Percentiles rank a stretch among this genome's conserved stretches.
phyloP scores from a whole-genome alignment of 2,113 vertebrate species.

The Brachirus orientalis region DNA sequence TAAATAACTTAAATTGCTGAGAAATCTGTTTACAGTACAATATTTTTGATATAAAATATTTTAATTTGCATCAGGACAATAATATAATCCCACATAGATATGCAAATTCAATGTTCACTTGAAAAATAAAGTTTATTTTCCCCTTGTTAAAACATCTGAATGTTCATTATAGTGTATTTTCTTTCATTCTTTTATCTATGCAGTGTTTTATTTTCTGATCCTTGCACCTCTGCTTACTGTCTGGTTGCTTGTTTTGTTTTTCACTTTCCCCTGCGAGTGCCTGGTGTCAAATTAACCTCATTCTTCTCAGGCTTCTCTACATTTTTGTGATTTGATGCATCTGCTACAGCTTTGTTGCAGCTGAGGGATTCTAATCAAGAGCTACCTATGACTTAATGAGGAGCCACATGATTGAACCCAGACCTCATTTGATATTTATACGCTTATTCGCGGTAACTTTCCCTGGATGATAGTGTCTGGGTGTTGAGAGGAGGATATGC shows the following conservation, averaged over 20 bases:
- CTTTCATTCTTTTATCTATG: conserved; percentile 12
- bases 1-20: no score
- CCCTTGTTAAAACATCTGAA: not conserved
- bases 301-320: conserved; percentile 6
- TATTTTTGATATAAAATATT: no score
- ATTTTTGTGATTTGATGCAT: conserved; percentile 26
- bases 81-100: no score
- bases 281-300: conserved; percentile 11
- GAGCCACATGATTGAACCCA: conserved; percentile 34
- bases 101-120: conserved; percentile 8
- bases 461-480: conserved; percentile 24
- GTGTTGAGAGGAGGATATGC: not conserved
- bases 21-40: no score
- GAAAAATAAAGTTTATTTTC: not conserved
- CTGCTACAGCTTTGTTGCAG: conserved; percentile 36
- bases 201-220: conserved; percentile 4
- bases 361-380: conserved; percentile 43
- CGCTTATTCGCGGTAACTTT: conserved; percentile 15
- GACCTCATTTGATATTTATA: conserved; percentile 48
- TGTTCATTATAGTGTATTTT: conserved; percentile 6
- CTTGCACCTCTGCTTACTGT: conserved; percentile 15
- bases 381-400: conserved; percentile 59
- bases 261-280: not conserved
- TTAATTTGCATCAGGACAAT: no score
- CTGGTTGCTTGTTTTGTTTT: conserved; percentile 1